Percentiles rank a stretch among this genome's conserved stretches.
phyloP scores from a whole-genome alignment of 2,113 vertebrate genomes.

The Copsychus sechellarum region DNA sequence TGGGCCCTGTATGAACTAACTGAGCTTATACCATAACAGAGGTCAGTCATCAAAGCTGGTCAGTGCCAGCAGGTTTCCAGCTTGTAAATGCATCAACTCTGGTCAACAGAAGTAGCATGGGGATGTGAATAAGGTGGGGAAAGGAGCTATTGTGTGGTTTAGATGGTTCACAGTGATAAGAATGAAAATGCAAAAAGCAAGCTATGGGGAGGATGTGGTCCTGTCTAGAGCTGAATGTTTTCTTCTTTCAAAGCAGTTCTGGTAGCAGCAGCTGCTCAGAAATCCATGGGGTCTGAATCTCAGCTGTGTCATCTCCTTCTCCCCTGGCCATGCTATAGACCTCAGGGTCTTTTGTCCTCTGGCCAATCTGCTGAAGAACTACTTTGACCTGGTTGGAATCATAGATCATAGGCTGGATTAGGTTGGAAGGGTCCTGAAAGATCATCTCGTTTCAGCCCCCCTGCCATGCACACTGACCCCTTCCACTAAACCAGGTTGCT shows the following conservation, averaged over 20 bases:
- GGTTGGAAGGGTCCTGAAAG: background rate
- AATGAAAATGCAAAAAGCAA: background rate
- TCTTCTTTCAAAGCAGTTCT: background rate
- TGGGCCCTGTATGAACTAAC: conserved; percentile 35
- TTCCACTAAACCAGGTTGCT: background rate
- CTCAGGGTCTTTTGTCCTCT: background rate
- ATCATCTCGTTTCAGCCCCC: accelerated
- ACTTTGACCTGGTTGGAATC: background rate
- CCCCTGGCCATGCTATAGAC: background rate
- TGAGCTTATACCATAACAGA: background rate
- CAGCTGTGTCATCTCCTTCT: background rate
- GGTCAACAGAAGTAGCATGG: background rate
- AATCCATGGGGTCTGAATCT: background rate
- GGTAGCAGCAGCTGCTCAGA: background rate
- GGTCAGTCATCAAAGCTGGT: background rate
- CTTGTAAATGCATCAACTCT: background rate
- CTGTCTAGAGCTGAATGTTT: background rate
- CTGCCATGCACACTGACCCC: accelerated
- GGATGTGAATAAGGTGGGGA: background rate
- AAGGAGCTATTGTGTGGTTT: background rate
- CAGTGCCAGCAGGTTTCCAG: conserved; percentile 21
- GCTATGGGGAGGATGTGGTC: background rate
- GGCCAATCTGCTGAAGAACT: background rate
- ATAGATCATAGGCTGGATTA: background rate
- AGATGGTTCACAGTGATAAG: background rate